Evolutionary conservation across 1,140 invertebrate genomes (phyloP), one percentile per base, ranked within the genome.

Genomic region (Lasioglossum baleicum): DNA sequence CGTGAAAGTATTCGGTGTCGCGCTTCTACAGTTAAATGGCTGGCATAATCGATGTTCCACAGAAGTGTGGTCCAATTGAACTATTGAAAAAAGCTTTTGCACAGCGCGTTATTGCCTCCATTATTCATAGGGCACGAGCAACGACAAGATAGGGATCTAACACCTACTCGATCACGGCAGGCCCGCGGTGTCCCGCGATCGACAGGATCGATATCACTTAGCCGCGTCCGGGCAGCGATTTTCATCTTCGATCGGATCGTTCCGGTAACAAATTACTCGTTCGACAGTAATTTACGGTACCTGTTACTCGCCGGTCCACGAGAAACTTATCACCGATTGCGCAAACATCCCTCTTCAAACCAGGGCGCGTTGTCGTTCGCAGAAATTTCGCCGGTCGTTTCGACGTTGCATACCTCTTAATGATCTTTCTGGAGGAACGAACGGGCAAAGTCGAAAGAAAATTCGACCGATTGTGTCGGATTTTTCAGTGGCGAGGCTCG

Each of bases 121-220:
- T 73, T 73, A 79, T 79, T 79, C 76, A 79, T 79, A 79, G 76
- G 76, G 65, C 76, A 79, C 76, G 70, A 56, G 76, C 69, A 79
- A 79, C 70, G 73, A 73, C 35, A 35, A 79, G 76, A 79, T 79
- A 79, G 61, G 44, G 76, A 79, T 78, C 76, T 72, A 78, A 78
- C 76, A 78, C 76, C 76, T 79, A 79, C 76, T 79, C 76, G 76
- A 79, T 79, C 76, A 79, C 70, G 70, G 76, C 64, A 35, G 56
- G 69, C 51, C 76, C 70, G 61, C 58, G 48, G 61, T 42, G 69
- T 73, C 61, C 68, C 69, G 69, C 76, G 76, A 79, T 79, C 76
- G 76, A 79, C 76, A 79, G 76, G 69, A 17, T 58, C 76, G 76
- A 79, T 79, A 79, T 79, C 76, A 73, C 76, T 79, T 79, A 79